Evolutionary conservation across 2,797 vertebrate species (phyloP).

Genomic region (Clarias fuscus): DNA sequence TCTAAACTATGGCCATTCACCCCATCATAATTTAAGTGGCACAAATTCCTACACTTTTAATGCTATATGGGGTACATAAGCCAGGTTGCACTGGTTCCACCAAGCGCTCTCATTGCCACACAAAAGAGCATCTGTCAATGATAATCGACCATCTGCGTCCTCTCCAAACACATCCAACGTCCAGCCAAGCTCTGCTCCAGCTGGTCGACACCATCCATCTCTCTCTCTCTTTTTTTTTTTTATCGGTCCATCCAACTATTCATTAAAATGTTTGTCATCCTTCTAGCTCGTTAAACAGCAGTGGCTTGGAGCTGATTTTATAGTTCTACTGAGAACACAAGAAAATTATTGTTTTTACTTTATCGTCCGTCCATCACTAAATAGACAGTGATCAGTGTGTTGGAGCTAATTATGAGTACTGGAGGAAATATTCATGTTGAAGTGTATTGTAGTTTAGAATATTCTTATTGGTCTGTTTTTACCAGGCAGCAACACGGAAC

Average conservation of each 20-base stretch:
- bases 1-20: background rate
- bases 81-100: background rate
- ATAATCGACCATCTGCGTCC: conserved; percentile 31
- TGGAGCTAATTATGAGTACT: background rate
- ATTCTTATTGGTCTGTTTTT: background rate
- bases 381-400: conserved; percentile 21
- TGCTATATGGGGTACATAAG: background rate
- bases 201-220: conserved; percentile 32
- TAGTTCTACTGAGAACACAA: background rate
- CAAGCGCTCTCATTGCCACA: background rate
- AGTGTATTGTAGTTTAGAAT: background rate
- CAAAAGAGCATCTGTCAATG: conserved; percentile 30
- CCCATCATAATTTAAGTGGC: no score
- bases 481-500: background rate
- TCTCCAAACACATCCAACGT: conserved; percentile 10
- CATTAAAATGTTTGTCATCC: conserved; percentile 5
- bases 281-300: background rate
- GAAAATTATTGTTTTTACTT: background rate
- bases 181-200: conserved; percentile 9
- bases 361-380: conserved; percentile 51
- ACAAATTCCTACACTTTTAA: background rate
- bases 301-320: conserved; percentile 1
- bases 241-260: background rate
- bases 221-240: background rate
- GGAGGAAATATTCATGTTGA: background rate